Evolutionary conservation across 2,113 vertebrate species (phyloP).

Genomic region (Hoplias malabaricus): DNA sequence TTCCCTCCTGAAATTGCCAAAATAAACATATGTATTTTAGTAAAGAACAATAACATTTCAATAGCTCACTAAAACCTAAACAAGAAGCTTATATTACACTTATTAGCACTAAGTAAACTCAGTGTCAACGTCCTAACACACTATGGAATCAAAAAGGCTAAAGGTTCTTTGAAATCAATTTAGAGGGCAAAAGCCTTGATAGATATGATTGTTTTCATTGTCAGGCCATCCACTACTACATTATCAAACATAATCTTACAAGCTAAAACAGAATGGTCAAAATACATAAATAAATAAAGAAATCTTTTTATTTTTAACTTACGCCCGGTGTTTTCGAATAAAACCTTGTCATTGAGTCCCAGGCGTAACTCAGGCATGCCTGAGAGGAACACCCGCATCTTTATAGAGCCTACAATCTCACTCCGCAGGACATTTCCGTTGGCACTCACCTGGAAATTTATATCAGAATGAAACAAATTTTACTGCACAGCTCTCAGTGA

Average conservation of each 20-base stretch:
- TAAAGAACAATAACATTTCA: not conserved
- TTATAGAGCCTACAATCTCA: conserved; percentile 97
- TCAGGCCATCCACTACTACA: too few species aligned
- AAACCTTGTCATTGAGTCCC: conserved; percentile 95
- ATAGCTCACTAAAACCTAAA: not conserved
- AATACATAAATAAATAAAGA: too few species aligned
- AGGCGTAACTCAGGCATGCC: conserved; percentile 96
- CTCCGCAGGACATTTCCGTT: conserved; percentile 94
- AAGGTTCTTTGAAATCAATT: too few species aligned
- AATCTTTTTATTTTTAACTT: too few species aligned
- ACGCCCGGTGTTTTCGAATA: conserved; percentile 99
- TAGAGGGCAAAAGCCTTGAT: too few species aligned
- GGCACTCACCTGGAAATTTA: conserved; percentile 85
- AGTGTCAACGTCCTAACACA: too few species aligned
- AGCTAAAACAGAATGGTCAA: too few species aligned
- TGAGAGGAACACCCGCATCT: conserved; percentile 96
- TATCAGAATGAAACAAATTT: not conserved
- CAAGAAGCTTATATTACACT: not conserved
- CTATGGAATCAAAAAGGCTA: too few species aligned
- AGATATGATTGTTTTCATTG: too few species aligned
- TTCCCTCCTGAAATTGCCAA: conserved; percentile 71
- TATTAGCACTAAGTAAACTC: too few species aligned
- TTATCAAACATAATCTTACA: too few species aligned
- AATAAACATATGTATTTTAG: not conserved
- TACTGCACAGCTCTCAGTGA: not conserved